Conservation (phyloP, 2,113 vertebrate genomes). For the Agapornis roseicollis region DNA sequence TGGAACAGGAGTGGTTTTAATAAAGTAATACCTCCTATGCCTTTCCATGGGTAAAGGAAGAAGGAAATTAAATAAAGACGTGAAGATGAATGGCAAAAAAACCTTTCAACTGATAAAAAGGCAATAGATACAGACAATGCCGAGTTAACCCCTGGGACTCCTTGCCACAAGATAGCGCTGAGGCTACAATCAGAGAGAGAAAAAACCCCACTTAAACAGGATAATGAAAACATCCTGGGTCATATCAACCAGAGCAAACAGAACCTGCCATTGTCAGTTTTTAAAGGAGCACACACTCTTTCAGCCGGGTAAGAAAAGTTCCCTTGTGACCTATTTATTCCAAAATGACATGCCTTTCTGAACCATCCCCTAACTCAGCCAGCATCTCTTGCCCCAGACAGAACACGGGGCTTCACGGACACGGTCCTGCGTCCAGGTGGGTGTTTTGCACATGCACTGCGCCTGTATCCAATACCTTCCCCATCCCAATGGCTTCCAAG, state of each 20-base stretch:
- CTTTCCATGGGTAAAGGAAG: background rate
- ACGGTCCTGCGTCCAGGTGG: background rate
- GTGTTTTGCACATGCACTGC: background rate
- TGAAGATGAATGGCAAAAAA: background rate
- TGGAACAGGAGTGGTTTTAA: background rate
- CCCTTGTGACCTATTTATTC: background rate
- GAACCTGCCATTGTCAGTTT: background rate
- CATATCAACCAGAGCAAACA: background rate
- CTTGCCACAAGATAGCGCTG: background rate
- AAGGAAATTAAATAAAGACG: background rate
- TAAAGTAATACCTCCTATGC: background rate
- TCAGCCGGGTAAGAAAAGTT: background rate
- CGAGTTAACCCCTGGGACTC: background rate
- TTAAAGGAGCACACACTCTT: background rate
- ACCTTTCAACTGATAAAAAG: background rate
- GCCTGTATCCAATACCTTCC: background rate
- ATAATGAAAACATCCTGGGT: conserved; percentile 3
- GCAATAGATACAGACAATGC: background rate
- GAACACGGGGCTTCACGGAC: background rate
- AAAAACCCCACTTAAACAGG: background rate
- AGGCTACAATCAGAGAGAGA: background rate
- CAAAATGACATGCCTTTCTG: background rate
- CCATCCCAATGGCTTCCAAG: conserved; percentile 61
- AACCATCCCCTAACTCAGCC: background rate
- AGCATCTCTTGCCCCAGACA: background rate